phyloP scores from a whole-genome alignment of 2,113 vertebrate genomes.

The Choloepus hoffmanni region DNA sequence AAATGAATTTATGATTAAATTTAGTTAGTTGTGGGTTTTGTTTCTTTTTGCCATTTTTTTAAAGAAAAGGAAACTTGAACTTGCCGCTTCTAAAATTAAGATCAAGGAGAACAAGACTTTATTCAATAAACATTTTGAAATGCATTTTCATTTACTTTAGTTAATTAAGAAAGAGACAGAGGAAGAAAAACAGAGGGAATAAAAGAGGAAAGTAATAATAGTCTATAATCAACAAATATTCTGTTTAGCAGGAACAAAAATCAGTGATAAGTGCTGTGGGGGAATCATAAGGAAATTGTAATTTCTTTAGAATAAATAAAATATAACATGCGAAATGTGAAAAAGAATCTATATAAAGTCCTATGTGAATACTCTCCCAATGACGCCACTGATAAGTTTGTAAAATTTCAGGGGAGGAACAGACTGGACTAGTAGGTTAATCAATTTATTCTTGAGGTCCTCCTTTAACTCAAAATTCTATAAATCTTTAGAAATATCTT shows the following conservation, averaged over 20 bases:
- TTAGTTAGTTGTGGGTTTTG: background rate
- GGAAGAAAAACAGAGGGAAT: background rate
- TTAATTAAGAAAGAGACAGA: background rate
- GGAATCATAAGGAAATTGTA: background rate
- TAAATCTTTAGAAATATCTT: background rate
- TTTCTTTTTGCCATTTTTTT: background rate
- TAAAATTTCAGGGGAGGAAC: constrained; percentile 33
- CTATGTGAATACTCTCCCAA: background rate
- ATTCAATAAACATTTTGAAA: background rate
- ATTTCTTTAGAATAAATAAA: background rate
- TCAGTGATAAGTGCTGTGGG: background rate
- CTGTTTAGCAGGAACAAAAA: background rate
- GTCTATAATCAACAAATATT: background rate
- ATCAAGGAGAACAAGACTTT: background rate
- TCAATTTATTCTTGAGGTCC: background rate
- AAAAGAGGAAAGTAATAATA: background rate
- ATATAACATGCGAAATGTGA: background rate
- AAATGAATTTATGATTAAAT: background rate
- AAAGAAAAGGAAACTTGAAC: background rate
- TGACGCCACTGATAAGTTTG: background rate
- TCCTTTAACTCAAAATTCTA: background rate
- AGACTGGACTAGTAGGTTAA: background rate
- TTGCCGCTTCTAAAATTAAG: constrained; percentile 15
- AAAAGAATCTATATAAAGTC: background rate
- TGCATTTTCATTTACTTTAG: background rate